These are phyloP conservation scores for Coracias cyanogaster DNA, from an alignment of 2,797 vertebrate species.

Conservation along the genomic window DNA sequence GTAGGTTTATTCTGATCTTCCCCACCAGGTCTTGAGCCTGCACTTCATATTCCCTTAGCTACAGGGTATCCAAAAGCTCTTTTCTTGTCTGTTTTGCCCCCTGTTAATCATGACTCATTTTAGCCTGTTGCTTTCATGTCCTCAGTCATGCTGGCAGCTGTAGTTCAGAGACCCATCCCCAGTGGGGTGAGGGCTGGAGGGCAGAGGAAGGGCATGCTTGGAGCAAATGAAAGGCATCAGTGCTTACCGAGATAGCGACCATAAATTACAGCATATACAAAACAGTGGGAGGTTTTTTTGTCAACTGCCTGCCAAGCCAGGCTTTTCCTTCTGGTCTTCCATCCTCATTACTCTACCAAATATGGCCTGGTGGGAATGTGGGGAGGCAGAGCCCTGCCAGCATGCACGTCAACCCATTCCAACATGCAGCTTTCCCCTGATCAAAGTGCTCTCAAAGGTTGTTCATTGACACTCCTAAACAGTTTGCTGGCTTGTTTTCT, in stretches of 20 bases:
- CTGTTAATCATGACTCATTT: fast-evolving
- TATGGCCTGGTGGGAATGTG: background rate
- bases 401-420: background rate
- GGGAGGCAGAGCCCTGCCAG: background rate
- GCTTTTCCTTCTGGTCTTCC: background rate
- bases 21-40: background rate
- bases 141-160: background rate
- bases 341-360: background rate
- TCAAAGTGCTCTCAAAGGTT: background rate
- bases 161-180: fast-evolving
- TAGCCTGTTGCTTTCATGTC: background rate
- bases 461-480: fast-evolving
- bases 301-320: background rate
- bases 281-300: background rate
- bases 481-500: background rate
- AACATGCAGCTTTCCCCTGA: background rate
- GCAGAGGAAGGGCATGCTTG: fast-evolving
- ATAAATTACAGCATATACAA: background rate
- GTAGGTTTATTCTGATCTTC: background rate
- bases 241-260: background rate
- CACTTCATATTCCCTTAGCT: background rate
- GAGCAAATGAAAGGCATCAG: background rate
- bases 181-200: background rate
- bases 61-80: too few species aligned
- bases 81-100: background rate